Percentiles rank a stretch among this genome's conserved stretches.
These are phyloP conservation scores for Crenichthys baileyi DNA, from an alignment of 2,797 vertebrate species.

Conservation along the genomic window DNA sequence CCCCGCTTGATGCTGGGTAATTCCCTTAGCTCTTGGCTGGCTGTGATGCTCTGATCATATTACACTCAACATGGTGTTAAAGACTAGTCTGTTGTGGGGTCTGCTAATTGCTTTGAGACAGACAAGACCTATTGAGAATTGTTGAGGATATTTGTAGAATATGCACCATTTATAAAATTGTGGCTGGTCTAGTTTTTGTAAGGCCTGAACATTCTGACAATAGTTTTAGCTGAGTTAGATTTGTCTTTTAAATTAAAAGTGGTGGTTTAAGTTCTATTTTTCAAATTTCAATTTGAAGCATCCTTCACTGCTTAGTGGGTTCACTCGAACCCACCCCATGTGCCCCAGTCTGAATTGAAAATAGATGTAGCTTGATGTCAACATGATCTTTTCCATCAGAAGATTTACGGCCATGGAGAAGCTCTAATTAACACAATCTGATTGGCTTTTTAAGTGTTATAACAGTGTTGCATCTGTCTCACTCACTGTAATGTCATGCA, in stretches of 20 bases:
- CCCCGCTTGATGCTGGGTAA: constrained; percentile 44
- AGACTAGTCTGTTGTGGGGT: constrained; percentile 42
- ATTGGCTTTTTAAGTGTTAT: not conserved
- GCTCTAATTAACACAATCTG: not conserved
- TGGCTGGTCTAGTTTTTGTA: not conserved
- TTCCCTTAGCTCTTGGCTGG: constrained; percentile 61
- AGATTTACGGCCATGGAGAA: not conserved
- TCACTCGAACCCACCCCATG: not conserved
- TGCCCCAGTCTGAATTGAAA: not conserved
- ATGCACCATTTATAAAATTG: not conserved
- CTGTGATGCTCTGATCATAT: constrained; percentile 61
- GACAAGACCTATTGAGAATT: constrained; percentile 41
- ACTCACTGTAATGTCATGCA: not conserved
- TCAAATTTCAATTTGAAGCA: not conserved
- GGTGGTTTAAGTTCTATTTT: not conserved
- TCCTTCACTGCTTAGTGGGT: not conserved
- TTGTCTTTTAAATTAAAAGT: not conserved
- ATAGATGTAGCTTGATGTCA: not conserved
- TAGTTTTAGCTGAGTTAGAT: not conserved
- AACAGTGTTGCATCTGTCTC: not conserved
- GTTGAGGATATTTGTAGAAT: constrained; percentile 25
- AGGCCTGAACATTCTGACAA: not conserved
- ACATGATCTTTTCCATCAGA: not conserved
- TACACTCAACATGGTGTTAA: constrained; percentile 57
- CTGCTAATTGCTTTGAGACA: constrained; percentile 41